Evolutionary conservation across 2,113 vertebrate species (phyloP), one percentile per base, ranked within the genome.

Genomic region (Panthera uncia): DNA sequence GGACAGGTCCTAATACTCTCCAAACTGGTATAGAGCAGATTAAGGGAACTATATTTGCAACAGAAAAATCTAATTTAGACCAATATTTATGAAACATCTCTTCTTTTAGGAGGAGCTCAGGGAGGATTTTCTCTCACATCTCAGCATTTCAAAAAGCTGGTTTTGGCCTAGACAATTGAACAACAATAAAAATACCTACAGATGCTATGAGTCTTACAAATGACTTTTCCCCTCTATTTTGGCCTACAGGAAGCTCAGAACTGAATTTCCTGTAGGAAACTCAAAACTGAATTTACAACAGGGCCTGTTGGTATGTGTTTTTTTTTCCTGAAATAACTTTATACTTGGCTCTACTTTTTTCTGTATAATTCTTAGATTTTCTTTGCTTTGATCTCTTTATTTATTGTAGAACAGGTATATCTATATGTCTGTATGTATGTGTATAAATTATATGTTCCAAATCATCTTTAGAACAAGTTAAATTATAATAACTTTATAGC

Each of bases 61-160:
- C 89, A 84, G 78, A 84, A 89, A 92, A 83, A 33, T 55, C 83
- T 71, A 96, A 82, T 91, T 91, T 87, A 82, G 48, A 76, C 15
- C 68, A 45, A 65, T 31, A 71, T 27, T 79, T 89, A n/a, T 65
- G 80, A 84, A 95, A 76, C 55, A 78, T 23, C 63, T 71, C 27
- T 61, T 88, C 52, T 91, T 83, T 65, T 23, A 73, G 95, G 27
- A 80, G 73, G 83, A 94, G 57, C 52, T 65, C 19, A 0, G 48
- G 41, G 87, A 94, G 10, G 92, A 71, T 80, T 71, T 80, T 63
- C 78, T 89, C 41, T 84, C 78, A 55, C n/a, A 36, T 71, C 69
- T 57, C 38, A 79, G 83, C 83, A 79, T 79, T 69, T 82, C 88
- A 23, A 41, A 88, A 84, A 91, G 9, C 65, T 91, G 23, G n/a